Evolutionary conservation across 2,797 vertebrate genomes (phyloP).

Genomic region (Iguana delicatissima): DNA sequence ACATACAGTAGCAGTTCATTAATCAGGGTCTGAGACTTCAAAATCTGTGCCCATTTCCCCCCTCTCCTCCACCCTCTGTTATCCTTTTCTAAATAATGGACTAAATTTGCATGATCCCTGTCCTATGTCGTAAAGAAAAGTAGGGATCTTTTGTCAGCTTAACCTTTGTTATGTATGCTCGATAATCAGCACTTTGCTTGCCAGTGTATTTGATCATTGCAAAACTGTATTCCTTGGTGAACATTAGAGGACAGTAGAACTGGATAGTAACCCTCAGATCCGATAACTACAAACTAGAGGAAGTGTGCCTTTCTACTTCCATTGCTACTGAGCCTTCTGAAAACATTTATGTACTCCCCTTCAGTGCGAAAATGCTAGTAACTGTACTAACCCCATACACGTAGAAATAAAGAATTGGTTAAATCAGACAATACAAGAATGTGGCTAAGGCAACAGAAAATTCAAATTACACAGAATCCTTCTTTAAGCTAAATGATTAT

Average conservation of each 20-base stretch:
- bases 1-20: constrained; percentile 90
- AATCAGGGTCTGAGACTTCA: constrained; percentile 87
- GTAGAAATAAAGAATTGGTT: background rate
- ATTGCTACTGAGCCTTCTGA: constrained; percentile 55
- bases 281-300: constrained; percentile 61
- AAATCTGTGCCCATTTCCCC: constrained; percentile 79
- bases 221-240: constrained; percentile 72
- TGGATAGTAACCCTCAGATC: constrained; percentile 70
- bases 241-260: constrained; percentile 71
- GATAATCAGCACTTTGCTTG: constrained; percentile 77
- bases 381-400: background rate
- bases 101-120: constrained; percentile 82
- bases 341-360: background rate
- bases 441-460: background rate
- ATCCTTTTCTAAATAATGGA: constrained; percentile 72
- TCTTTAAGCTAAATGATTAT: constrained; percentile 2
- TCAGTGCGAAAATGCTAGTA: background rate
- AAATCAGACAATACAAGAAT: background rate
- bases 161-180: constrained; percentile 66
- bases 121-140: constrained; percentile 78
- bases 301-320: constrained; percentile 64
- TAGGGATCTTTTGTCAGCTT: constrained; percentile 68
- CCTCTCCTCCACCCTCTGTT: constrained; percentile 26
- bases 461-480: background rate
- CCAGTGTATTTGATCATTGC: constrained; percentile 68